Conservation (phyloP, 2,888 invertebrate genomes). For the Celastrina argiolus region DNA sequence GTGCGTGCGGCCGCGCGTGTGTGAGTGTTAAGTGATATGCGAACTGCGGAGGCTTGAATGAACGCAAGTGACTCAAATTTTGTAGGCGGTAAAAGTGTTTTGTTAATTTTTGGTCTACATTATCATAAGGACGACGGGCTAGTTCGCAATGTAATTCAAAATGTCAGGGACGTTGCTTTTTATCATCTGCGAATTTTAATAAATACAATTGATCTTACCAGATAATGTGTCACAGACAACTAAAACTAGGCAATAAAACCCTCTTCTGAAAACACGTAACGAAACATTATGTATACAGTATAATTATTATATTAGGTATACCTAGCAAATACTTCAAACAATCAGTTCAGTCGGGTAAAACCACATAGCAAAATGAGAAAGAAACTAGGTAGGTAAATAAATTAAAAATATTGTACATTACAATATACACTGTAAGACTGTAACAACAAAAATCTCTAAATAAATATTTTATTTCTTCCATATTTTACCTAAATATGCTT, state of each 20-base stretch:
- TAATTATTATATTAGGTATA: too few relatives aligned
- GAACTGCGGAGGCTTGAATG: slow-evolving; percentile 63
- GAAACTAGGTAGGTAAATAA: too few relatives aligned
- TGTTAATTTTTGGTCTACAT: slow-evolving; percentile 21
- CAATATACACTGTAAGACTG: too few relatives aligned
- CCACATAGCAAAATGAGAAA: too few relatives aligned
- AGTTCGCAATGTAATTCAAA: slow-evolving; percentile 5
- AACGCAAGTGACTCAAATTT: slow-evolving; percentile 51
- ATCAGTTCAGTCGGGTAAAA: too few relatives aligned
- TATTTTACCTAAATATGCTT: too few relatives aligned
- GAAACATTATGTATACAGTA: too few relatives aligned
- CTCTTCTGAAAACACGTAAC: neutral
- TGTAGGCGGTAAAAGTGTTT: slow-evolving; percentile 49
- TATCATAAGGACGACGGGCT: slow-evolving; percentile 7
- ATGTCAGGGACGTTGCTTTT: slow-evolving; percentile 13
- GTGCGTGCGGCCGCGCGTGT: slow-evolving; percentile 44
- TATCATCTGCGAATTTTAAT: neutral
- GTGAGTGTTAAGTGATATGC: slow-evolving; percentile 32
- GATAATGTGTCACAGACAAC: neutral
- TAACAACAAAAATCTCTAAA: too few relatives aligned
- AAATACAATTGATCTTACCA: neutral
- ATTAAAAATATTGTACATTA: too few relatives aligned
- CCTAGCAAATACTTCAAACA: too few relatives aligned
- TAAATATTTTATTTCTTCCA: too few relatives aligned
- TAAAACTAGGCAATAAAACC: neutral